Evolutionary conservation across 2,113 vertebrate species (phyloP).

Genomic region (Cygnus atratus): DNA sequence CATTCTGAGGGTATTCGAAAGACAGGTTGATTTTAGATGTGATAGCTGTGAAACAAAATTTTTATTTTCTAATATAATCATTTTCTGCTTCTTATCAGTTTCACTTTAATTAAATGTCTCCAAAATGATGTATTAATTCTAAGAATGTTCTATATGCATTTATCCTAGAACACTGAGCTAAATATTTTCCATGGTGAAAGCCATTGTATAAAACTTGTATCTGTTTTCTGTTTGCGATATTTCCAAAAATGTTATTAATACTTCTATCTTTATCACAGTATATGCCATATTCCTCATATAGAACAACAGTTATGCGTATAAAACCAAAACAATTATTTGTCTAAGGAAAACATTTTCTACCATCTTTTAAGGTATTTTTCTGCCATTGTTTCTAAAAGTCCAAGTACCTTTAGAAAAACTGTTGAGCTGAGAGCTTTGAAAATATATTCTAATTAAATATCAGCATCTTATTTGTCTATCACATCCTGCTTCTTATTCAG

Average conservation of each 20-base stretch:
- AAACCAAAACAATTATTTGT: background rate
- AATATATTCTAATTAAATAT: background rate
- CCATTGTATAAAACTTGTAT: background rate
- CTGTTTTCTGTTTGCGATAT: background rate
- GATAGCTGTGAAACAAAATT: background rate
- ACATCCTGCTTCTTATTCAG: background rate
- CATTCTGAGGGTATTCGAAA: background rate
- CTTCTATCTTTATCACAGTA: background rate
- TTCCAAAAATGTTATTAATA: background rate
- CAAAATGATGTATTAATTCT: background rate
- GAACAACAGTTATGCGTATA: background rate
- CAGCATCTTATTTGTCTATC: background rate
- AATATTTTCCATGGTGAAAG: background rate
- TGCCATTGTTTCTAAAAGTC: background rate
- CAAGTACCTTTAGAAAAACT: background rate
- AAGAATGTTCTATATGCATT: background rate
- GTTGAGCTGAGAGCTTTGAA: background rate
- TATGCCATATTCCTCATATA: background rate
- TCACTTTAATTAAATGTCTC: background rate
- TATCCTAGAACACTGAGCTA: background rate
- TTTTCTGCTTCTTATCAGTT: background rate
- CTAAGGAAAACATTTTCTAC: background rate
- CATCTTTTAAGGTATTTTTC: background rate
- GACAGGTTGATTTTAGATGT: background rate
- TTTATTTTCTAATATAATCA: background rate